phyloP scores from a whole-genome alignment of 2,888 invertebrate genomes.

The Poecilus cupreus region DNA sequence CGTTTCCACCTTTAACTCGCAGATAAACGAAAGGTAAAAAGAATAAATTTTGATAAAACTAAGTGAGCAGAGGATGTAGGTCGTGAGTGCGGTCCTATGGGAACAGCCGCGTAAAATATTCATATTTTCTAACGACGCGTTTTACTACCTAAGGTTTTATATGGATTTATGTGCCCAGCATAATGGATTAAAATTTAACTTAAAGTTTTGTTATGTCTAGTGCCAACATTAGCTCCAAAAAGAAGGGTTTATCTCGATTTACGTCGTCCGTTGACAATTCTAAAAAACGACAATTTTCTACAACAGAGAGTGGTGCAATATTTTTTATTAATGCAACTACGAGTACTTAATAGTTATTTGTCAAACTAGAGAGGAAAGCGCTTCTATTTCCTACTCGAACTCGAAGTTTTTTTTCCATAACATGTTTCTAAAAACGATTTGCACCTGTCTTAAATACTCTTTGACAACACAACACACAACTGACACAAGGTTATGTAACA shows the following conservation, averaged over 20 bases:
- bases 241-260: background rate
- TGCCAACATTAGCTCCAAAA: background rate
- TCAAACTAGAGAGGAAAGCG: too few relatives aligned
- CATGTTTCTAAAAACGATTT: too few relatives aligned
- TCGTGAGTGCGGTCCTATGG: conserved; percentile 41
- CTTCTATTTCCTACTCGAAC: too few relatives aligned
- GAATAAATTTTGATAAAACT: conserved; percentile 57
- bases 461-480: too few relatives aligned
- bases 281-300: too few relatives aligned
- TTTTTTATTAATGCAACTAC: too few relatives aligned
- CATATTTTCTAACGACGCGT: conserved; percentile 54
- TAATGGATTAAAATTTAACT: conserved; percentile 45
- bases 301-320: too few relatives aligned
- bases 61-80: conserved; percentile 53
- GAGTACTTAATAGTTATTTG: too few relatives aligned
- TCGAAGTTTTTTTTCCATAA: too few relatives aligned
- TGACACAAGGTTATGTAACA: too few relatives aligned
- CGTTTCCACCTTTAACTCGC: conserved; percentile 49
- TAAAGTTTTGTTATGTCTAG: background rate
- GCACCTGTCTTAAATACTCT: too few relatives aligned
- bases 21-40: conserved; percentile 52
- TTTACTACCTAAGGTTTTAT: background rate
- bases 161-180: conserved; percentile 33
- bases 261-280: background rate
- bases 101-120: conserved; percentile 46